These are phyloP conservation scores for Recurvirostra avosetta DNA, from an alignment of 2,113 vertebrate genomes.

Conservation along the genomic window DNA sequence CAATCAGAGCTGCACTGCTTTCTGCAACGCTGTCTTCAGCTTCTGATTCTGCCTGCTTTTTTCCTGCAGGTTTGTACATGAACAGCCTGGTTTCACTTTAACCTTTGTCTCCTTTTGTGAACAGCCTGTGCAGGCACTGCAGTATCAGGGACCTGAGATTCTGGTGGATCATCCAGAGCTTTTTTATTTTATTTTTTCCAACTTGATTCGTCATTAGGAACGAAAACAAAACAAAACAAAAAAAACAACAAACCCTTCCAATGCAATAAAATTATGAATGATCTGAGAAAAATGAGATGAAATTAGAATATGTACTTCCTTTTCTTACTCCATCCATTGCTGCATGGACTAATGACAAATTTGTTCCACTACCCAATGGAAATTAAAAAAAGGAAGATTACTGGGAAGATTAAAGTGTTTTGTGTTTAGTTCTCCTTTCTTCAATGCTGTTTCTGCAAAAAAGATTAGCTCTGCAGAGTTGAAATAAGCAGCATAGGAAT, in stretches of 20 bases:
- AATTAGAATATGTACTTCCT: neutral
- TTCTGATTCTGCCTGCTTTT: neutral
- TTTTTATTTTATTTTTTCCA: neutral
- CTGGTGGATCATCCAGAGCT: neutral
- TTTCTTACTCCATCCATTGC: neutral
- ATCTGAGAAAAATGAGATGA: neutral
- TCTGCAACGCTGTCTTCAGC: neutral
- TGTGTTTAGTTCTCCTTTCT: neutral
- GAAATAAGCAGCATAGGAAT: neutral
- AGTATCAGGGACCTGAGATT: neutral
- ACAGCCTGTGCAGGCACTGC: neutral
- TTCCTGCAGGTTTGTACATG: neutral
- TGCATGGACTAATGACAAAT: neutral
- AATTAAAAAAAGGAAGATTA: neutral
- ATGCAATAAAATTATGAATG: neutral
- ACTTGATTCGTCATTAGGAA: neutral
- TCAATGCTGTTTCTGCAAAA: neutral
- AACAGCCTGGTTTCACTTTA: neutral
- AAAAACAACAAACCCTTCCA: neutral
- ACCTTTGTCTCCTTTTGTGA: neutral
- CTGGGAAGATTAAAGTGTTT: neutral
- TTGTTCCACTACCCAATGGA: neutral
- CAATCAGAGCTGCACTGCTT: neutral
- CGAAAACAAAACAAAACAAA: neutral
- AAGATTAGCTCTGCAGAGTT: neutral